Percentiles rank a stretch among this genome's conserved stretches.
Evolutionary conservation across 2,797 vertebrate species (phyloP).

Genomic region (Myotis pilosus): DNA sequence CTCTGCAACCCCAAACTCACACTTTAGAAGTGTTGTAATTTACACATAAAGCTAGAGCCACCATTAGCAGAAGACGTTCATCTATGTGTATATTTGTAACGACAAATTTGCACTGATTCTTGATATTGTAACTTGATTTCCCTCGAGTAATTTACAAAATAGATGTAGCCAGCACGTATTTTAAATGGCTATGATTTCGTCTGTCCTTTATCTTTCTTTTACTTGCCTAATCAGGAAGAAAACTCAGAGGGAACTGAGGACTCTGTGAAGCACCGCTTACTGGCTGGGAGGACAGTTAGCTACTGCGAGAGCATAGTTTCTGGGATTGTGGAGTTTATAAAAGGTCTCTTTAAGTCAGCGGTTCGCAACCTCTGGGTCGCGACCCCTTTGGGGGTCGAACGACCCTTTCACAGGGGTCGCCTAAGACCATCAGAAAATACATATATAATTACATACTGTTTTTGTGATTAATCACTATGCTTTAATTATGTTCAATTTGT

Average conservation of each 20-base stretch:
- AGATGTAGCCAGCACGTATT: neutral
- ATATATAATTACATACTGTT: no score
- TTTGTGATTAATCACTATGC: no score
- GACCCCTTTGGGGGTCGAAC: no score
- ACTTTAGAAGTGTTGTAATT: neutral
- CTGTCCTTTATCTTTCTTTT: neutral
- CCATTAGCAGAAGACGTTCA: neutral
- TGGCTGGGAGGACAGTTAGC: neutral
- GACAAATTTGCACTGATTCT: constrained; percentile 1
- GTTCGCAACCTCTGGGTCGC: no score
- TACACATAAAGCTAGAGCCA: neutral
- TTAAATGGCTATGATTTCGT: neutral
- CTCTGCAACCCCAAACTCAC: neutral
- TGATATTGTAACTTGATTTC: neutral
- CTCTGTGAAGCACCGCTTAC: neutral
- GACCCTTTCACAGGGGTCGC: no score
- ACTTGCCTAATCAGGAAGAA: neutral
- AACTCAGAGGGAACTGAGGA: neutral
- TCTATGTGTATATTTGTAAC: neutral
- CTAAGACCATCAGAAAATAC: no score
- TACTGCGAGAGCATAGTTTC: neutral
- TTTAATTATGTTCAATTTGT: no score
- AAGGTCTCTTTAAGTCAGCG: neutral
- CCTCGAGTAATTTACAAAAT: neutral
- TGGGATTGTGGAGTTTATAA: neutral